Base-by-base conservation (phyloP, 2,797 vertebrate genomes). In the Ctenopoma kingsleyae region DNA sequence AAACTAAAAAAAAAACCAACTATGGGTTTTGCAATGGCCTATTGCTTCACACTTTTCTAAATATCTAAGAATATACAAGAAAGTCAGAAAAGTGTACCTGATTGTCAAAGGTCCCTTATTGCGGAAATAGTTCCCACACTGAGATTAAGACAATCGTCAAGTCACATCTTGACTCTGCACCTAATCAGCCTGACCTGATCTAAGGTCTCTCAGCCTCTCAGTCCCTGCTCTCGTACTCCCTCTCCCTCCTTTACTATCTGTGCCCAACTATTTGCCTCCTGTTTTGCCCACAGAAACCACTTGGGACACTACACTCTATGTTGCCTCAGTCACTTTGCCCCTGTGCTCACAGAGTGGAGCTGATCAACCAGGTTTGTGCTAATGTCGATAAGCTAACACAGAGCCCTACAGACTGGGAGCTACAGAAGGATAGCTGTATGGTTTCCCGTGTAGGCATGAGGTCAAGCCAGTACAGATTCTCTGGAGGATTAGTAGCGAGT, bases 401-500 rank as follows among this genome's bases (percentile, higher is more conserved):
- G 50, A 40, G 36, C 12, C 12, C 38, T 15, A 13, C 13, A 13
- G 3, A 4, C 13, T 12, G n/a, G 17, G 57, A 61, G 61, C 76
- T 69, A 25, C 67, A 46, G 40, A 36, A 44, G 61, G 1, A 47
- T 40, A 53, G 50, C 74, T 30, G 53, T 60, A 51, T n/a, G 2
- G 67, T 66, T 81, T 60, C 61, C 38, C 81, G 72, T 60, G 63
- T 49, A 80, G 66, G 66, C 84, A 75, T 41, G 70, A 89, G 85
- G 90, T 92, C 89, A 91, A 75, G 84, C 69, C 67, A 41, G 70
- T 55, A 16, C 76, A 83, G 87, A 90, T 86, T 90, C 88, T 74
- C 78, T 80, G 64, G 53, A 54, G 90, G 91, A 92, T 93, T 93
- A 93, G 80, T 16, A 32, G 67, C 38, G 48, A 83, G 81, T 54